Evolutionary conservation across 2,888 invertebrate genomes (phyloP).

Genomic region (Dromius quadrimaculatus): DNA sequence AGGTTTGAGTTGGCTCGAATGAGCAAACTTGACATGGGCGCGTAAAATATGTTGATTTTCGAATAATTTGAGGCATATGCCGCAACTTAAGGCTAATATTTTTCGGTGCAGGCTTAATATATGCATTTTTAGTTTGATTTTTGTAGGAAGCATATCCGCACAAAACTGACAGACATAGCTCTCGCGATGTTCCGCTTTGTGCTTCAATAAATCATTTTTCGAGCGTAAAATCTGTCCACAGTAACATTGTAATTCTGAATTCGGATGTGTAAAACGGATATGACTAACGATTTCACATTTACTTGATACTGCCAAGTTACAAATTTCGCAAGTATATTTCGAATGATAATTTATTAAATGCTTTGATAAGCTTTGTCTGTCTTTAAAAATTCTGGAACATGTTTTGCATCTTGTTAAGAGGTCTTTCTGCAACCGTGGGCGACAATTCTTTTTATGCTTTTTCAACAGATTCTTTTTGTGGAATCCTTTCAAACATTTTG

Average conservation of each 20-base stretch:
- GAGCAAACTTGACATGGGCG: conserved; percentile 69
- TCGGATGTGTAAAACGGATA: conserved; percentile 70
- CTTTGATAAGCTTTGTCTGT: conserved; percentile 69
- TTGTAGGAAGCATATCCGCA: conserved; percentile 70
- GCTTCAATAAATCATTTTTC: conserved; percentile 68
- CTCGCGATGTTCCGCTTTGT: conserved; percentile 69
- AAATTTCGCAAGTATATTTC: conserved; percentile 69
- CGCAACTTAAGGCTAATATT: conserved; percentile 71
- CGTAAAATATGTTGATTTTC: conserved; percentile 70
- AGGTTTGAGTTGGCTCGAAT: conserved; percentile 67
- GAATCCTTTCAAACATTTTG: conserved; percentile 71
- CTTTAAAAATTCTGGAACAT: conserved; percentile 71
- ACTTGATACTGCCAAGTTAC: conserved; percentile 69
- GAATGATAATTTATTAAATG: conserved; percentile 71
- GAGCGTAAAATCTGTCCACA: conserved; percentile 70
- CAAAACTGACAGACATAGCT: conserved; percentile 72
- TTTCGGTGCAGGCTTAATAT: conserved; percentile 70
- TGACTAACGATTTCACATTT: conserved; percentile 72
- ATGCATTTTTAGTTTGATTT: conserved; percentile 72
- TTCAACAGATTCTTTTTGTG: conserved; percentile 70
- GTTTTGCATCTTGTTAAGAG: conserved; percentile 70
- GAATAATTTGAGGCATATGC: conserved; percentile 71
- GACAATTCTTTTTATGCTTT: conserved; percentile 72
- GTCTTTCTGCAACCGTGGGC: conserved; percentile 67
- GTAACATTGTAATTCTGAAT: conserved; percentile 69